Evolutionary conservation across 2,888 invertebrate species (phyloP).

Genomic region (Drosophila falleni): DNA sequence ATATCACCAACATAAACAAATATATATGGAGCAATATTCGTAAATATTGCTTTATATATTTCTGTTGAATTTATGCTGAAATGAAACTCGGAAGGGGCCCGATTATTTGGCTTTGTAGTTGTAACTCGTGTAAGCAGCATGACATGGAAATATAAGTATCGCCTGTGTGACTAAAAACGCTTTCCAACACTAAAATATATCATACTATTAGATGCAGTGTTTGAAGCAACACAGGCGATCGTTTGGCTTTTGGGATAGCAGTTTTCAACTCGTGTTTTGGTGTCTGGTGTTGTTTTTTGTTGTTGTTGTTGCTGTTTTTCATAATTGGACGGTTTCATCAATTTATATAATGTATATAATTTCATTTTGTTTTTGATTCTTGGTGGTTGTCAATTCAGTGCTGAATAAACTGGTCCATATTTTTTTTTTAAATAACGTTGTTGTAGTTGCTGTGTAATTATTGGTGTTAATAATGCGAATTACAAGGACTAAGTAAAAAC

Average conservation of each 20-base stretch:
- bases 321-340: slow-evolving; percentile 77
- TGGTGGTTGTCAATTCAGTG: slow-evolving; percentile 78
- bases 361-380: slow-evolving; percentile 54
- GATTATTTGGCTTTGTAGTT: slow-evolving; percentile 52
- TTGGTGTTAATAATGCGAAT: slow-evolving; percentile 46
- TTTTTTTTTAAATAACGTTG: slow-evolving; percentile 19
- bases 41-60: neutral
- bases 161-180: slow-evolving; percentile 21
- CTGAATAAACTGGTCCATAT: slow-evolving; percentile 78
- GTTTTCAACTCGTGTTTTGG: slow-evolving; percentile 76
- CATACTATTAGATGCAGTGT: slow-evolving; percentile 10
- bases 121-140: slow-evolving; percentile 63
- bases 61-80: neutral
- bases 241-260: slow-evolving; percentile 50
- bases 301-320: slow-evolving; percentile 43
- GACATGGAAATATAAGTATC: slow-evolving; percentile 43
- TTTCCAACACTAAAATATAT: slow-evolving; percentile 6
- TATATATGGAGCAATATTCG: too few species aligned
- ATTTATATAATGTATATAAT: slow-evolving; percentile 67
- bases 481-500: slow-evolving; percentile 56
- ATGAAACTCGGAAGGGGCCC: slow-evolving; percentile 4
- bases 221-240: slow-evolving; percentile 14
- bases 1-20: neutral
- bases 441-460: slow-evolving; percentile 46
- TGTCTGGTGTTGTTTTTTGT: slow-evolving; percentile 53